Conservation (phyloP, 2,113 vertebrate genomes). For the Paratilapia polleni region DNA sequence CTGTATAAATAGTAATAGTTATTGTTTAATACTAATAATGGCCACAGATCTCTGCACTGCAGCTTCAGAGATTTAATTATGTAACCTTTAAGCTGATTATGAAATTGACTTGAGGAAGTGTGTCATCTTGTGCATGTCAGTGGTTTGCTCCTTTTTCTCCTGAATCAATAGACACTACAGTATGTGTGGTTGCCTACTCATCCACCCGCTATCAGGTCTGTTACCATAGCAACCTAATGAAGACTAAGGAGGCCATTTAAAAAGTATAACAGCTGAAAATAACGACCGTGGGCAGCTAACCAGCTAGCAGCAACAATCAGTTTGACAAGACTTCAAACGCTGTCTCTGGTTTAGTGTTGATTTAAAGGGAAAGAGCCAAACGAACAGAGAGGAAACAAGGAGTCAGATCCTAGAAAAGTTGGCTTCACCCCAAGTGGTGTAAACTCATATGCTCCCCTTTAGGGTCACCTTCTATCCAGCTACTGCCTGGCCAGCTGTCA, state of each 20-base stretch:
- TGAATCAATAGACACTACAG: slow-evolving; percentile 53
- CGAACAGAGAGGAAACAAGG: background rate
- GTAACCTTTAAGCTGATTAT: slow-evolving; percentile 40
- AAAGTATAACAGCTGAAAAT: slow-evolving; percentile 55
- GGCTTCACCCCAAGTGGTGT: slow-evolving; percentile 31
- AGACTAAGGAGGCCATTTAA: slow-evolving; percentile 55
- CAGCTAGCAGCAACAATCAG: slow-evolving; percentile 20
- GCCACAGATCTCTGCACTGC: background rate
- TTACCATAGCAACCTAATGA: slow-evolving; percentile 83
- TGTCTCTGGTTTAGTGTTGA: background rate
- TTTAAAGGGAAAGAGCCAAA: background rate
- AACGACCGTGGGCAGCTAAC: slow-evolving; percentile 48
- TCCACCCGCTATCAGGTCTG: slow-evolving; percentile 59
- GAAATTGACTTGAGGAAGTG: slow-evolving; percentile 41
- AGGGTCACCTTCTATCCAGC: slow-evolving; percentile 22
- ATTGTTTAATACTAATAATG: slow-evolving; percentile 6
- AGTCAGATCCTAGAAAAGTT: slow-evolving; percentile 30
- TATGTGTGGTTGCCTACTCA: slow-evolving; percentile 32
- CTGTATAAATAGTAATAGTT: background rate
- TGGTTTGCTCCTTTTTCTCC: slow-evolving; percentile 27
- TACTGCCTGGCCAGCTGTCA: slow-evolving; percentile 36
- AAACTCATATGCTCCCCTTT: slow-evolving; percentile 19
- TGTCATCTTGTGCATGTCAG: slow-evolving; percentile 45
- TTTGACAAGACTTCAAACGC: slow-evolving; percentile 2
- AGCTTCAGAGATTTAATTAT: slow-evolving; percentile 18